Conservation (phyloP, 2,113 vertebrate species). For the Fregata magnificens region DNA sequence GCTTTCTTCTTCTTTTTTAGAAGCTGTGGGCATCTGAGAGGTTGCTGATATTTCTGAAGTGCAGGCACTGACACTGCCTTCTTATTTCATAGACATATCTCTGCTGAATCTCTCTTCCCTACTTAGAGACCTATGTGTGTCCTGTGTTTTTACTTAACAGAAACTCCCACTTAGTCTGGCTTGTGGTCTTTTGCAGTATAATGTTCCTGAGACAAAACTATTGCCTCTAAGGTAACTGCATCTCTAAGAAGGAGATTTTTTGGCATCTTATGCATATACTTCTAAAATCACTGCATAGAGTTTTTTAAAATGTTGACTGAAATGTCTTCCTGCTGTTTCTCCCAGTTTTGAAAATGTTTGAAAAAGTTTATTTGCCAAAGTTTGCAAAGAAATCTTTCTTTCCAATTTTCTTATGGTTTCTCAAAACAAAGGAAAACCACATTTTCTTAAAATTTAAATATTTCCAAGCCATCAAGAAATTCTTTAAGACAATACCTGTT, state of each 20-base stretch:
- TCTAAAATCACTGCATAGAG: background rate
- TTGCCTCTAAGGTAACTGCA: background rate
- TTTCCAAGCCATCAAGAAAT: background rate
- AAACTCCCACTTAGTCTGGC: background rate
- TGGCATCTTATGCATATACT: background rate
- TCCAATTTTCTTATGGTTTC: background rate
- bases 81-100: background rate
- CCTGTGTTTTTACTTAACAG: background rate
- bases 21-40: background rate
- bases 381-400: background rate
- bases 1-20: background rate
- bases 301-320: background rate
- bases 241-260: background rate
- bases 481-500: background rate
- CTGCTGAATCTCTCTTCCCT: background rate
- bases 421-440: background rate
- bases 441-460: background rate
- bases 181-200: background rate
- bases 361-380: background rate
- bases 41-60: background rate
- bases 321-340: background rate
- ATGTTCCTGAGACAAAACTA: background rate
- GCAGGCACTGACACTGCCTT: too few relatives aligned
- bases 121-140: background rate
- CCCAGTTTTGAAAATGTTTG: background rate